Evolutionary conservation across 1,140 invertebrate species (phyloP), one percentile per base, ranked within the genome.

Genomic region (Cherax quadricarinatus): DNA sequence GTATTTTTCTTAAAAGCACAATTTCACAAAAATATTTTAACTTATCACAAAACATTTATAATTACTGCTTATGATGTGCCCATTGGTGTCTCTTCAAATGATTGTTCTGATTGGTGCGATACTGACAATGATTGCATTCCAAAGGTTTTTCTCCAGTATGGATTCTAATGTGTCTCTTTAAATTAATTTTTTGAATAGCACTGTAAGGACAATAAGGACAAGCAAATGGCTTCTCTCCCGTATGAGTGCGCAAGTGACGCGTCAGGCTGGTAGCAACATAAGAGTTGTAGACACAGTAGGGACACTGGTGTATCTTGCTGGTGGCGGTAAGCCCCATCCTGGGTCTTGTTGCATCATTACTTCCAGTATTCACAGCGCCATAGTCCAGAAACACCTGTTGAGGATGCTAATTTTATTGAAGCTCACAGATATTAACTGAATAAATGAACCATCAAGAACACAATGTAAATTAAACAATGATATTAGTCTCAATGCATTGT

Each of bases 301-400:
- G 84, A 48, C 84, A 86, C 57, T 66, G 66, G 84, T 86, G 84
- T 9, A 48, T 86, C 84, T 86, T 86, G 24, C n/a, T 49, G 14
- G 86, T 53, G 16, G 86, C 4, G 53, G 30, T 14, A 62, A 75
- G 21, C n/a, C 48, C 85, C 41, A 41, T 73, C 80, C 80, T 82
- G 49, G n/a, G 21, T n/a, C 60, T 73, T 24, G 7, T 51, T 5
- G 49, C 73, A 78, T 75, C 73, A n/a, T 53, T 78, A 12, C 41
- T 49, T 75, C 70, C 86, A 60, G 49, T 83, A 53, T 57, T n/a
- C 49, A 51, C 18, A 53, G 53, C 53, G 24, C 81, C 81, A 87
- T n/a, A 87, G 66, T 75, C 70, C 86, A 87, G 30, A 87, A 78
- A 87, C 73, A 87, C 86, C 86, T 87, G 86, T 87, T 87, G 86